phyloP scores from a whole-genome alignment of 1,140 invertebrate species.

The Solenopsis invicta region DNA sequence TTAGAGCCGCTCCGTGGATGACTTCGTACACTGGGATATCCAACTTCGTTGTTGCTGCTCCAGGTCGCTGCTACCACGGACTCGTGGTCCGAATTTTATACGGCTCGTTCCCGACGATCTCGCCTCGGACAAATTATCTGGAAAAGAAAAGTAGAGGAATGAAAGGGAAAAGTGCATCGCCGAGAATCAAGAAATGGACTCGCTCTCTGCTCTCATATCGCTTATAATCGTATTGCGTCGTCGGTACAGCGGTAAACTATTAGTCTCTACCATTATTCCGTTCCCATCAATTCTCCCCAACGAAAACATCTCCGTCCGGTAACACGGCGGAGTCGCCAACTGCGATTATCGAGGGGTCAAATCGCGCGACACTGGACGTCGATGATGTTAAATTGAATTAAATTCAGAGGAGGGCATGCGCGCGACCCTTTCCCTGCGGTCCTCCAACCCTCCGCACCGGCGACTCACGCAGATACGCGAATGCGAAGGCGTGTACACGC shows the following conservation, averaged over 20 bases:
- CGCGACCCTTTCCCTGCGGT: conserved; percentile 21
- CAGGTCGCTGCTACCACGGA: neutral
- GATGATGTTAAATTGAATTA: conserved; percentile 69
- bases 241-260: conserved; percentile 11
- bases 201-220: neutral
- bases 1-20: conserved; percentile 73
- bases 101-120: neutral
- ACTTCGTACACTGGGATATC: conserved; percentile 68
- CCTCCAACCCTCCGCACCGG: conserved; percentile 16
- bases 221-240: conserved; percentile 6
- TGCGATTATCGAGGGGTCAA: conserved; percentile 63
- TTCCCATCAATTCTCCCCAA: conserved; percentile 38
- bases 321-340: conserved; percentile 20
- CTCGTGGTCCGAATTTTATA: neutral
- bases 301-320: conserved; percentile 57
- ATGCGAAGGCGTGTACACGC: neutral
- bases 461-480: conserved; percentile 1
- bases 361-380: conserved; percentile 62
- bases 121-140: neutral
- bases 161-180: neutral
- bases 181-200: neutral
- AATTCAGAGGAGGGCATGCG: conserved; percentile 49
- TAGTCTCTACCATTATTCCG: conserved; percentile 32
- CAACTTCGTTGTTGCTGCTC: conserved; percentile 43
- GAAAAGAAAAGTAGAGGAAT: neutral